These are phyloP conservation scores for Drosophila mayri DNA, from an alignment of 1,140 invertebrate species.

Conservation along the genomic window DNA sequence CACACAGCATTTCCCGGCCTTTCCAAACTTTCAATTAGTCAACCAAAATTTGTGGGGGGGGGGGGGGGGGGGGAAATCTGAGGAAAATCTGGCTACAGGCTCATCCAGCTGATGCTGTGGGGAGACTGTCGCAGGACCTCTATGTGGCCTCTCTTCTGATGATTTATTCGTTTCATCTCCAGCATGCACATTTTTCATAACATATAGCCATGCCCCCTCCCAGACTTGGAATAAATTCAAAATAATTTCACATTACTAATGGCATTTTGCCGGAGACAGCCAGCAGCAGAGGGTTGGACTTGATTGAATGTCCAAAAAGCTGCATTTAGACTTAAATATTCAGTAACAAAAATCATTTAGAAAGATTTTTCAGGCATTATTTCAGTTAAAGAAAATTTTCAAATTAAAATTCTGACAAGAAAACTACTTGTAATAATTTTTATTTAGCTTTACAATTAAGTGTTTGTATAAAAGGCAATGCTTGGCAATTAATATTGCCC, in stretches of 20 bases:
- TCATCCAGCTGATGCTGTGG: slow-evolving; percentile 37
- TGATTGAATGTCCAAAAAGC: slow-evolving; percentile 6
- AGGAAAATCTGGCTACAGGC: slow-evolving; percentile 12
- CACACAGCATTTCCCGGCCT: not conserved
- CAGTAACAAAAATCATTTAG: not conserved
- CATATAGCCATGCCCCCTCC: not conserved
- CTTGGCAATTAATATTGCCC: not conserved
- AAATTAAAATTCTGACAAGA: not conserved
- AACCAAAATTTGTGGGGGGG: slow-evolving; percentile 39
- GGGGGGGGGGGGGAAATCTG: slow-evolving; percentile 18
- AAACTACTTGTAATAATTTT: not conserved
- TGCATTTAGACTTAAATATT: not conserved
- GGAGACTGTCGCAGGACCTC: slow-evolving; percentile 21
- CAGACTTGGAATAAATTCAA: slow-evolving; percentile 25
- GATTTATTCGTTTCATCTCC: slow-evolving; percentile 47
- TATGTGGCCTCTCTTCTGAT: slow-evolving; percentile 13
- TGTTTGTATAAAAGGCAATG: not conserved
- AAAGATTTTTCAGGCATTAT: not conserved
- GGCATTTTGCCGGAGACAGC: slow-evolving; percentile 12
- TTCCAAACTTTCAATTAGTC: slow-evolving; percentile 40
- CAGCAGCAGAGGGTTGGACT: not conserved
- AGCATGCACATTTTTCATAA: slow-evolving; percentile 24
- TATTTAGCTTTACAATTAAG: not conserved
- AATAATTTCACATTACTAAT: slow-evolving; percentile 48
- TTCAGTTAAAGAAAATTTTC: not conserved